Base-by-base conservation (phyloP, 2,113 vertebrate genomes). In the Smithornis capensis region DNA sequence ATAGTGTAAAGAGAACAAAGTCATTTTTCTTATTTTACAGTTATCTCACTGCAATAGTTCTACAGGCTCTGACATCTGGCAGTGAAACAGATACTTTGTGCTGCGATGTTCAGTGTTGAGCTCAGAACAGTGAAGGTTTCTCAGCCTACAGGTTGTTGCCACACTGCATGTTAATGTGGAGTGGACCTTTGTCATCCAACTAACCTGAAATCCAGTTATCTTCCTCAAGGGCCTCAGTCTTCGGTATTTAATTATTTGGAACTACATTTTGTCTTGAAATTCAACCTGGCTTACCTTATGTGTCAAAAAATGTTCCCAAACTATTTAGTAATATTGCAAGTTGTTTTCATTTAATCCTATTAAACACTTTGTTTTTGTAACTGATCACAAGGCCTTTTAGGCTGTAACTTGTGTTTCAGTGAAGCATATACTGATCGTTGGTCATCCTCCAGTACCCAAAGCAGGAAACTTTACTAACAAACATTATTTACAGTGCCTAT, bases 101-200 rank as follows among this genome's bases (percentile, higher is more conserved):
- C n/a, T 40, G 12, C 0, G 0, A 5, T 29, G 10, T 49, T 50
- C 18, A 11, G 10, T 18, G 22, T 35, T 49, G 23, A 10, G 9
- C 35, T 45, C 7, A 3, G 9, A 5, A 25, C 8, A 22, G 31
- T 6, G 13, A n/a, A 31, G 35, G 16, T 44, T 87, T 57, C 37
- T 69, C 31, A 69, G 44, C 27, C 33, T 42, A 5, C 2, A 0
- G 5, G 10, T 56, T 67, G 24, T 88, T 87, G 27, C 40, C 12
- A 0, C 44, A 2, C 40, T n/a, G 1, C 6, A 1, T n/a, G 2
- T 52, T 65, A 85, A 45, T 19, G 17, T 19, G 19, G 44, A 45
- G 6, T 31, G 14, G 28, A 22, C 8, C 8, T n/a, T 49, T n/a
- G 21, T 60, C 53, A 62, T 78, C 60, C 10, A 14, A 5, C 21